A percentile compares a stretch with the other conserved stretches of the same genome.
phyloP scores from a whole-genome alignment of 2,113 vertebrate genomes.

The Heterochromis multidens region DNA sequence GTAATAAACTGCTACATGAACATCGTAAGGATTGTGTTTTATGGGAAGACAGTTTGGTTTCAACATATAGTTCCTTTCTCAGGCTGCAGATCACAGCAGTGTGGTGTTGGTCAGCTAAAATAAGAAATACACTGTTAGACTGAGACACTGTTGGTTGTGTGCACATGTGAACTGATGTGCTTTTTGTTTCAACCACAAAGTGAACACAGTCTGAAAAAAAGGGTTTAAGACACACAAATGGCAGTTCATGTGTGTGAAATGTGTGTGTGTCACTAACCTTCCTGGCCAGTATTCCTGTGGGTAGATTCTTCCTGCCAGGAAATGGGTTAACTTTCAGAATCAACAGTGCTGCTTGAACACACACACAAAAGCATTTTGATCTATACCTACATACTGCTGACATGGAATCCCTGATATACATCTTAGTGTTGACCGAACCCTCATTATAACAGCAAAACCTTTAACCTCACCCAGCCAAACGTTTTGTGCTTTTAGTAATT shows the following conservation, averaged over 20 bases:
- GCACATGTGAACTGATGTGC: not conserved
- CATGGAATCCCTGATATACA: not conserved
- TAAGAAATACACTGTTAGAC: not conserved
- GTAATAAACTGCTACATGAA: fast-evolving
- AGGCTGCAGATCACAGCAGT: not conserved
- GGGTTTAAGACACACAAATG: not conserved
- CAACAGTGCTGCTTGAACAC: not conserved
- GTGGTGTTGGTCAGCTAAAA: not conserved
- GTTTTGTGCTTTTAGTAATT: not conserved
- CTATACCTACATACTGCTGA: not conserved
- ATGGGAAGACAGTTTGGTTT: not conserved
- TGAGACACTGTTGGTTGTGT: not conserved
- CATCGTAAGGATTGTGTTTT: not conserved
- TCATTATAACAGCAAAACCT: not conserved
- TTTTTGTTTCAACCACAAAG: not conserved
- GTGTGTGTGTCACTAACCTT: not conserved
- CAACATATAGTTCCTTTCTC: not conserved
- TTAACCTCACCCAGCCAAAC: not conserved
- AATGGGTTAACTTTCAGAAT: not conserved
- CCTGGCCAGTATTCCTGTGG: not conserved
- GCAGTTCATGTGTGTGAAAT: not conserved
- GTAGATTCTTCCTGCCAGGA: slow-evolving; percentile 21
- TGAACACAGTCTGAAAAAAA: not conserved
- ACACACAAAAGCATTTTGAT: not conserved
- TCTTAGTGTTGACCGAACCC: not conserved